Base-by-base conservation (phyloP, 2,888 invertebrate species). In the Muscina levida region DNA sequence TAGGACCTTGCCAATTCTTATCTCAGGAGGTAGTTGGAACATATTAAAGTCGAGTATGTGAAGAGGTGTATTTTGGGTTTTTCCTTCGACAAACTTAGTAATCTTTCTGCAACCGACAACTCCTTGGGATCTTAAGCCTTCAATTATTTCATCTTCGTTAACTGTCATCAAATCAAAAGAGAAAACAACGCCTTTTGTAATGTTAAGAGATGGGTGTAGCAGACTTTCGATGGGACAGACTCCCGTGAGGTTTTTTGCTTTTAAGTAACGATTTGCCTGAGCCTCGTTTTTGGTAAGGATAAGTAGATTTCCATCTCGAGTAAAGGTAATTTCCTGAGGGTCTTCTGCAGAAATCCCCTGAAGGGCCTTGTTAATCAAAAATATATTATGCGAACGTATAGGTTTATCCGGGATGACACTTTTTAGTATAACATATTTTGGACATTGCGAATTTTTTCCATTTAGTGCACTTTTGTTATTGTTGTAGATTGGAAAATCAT, bases 81-180 rank as follows among this genome's bases (percentile, higher is more conserved):
- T 62, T 1, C 24, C 42, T 11, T 66, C 44, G 2, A 11, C 6
- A 42, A 53, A 53, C 24, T 44, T 73, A n/a, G 65, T 73, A 6
- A 73, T 73, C 44, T 66, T 73, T 42, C 26, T n/a, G 17, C 59
- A 62, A 22, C 44, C 59, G 1, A 39, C 24, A 0, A 70, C 68
- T 4, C n/a, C 15, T 51, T 71, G 26, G 10, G 22, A 1, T 42
- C 31, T 53, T 31, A 62, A 11, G 13, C 53, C 62, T 11, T 62
- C 42, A 42, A 53, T 17, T 11, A 57, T 57, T 57, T 57, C 57
- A 1, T 57, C 57, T 37, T 6, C 37, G 15, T 13, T 31, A n/a
- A 31, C 15, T n/a, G 31, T 22, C 6, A n/a, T 57, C 13, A 62
- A 17, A 2, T 10, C 3, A 17, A 13, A 19, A 5, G 44, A 17